phyloP scores from a whole-genome alignment of 2,113 vertebrate genomes.

The Lagenorhynchus albirostris region DNA sequence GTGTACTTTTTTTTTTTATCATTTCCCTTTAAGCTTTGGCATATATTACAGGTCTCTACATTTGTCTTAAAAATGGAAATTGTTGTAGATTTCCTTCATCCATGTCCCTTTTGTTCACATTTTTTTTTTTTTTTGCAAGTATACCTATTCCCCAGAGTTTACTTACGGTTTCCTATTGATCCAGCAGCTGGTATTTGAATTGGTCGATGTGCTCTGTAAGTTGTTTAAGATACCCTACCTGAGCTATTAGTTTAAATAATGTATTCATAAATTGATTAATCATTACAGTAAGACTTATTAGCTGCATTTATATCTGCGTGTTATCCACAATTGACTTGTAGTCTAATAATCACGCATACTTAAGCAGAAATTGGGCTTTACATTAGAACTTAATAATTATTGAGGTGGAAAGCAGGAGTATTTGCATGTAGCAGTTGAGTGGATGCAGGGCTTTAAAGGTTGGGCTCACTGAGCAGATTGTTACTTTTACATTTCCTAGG shows the following conservation, averaged over 20 bases:
- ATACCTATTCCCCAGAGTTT: conserved; percentile 88
- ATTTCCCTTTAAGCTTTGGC: neutral
- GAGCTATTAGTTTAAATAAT: conserved; percentile 97
- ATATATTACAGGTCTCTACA: neutral
- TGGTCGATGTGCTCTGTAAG: conserved; percentile 94
- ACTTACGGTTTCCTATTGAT: conserved; percentile 94
- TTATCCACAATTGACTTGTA: conserved; percentile 81
- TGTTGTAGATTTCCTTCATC: conserved; percentile 61
- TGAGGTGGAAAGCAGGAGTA: conserved; percentile 22
- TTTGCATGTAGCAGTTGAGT: conserved; percentile 54
- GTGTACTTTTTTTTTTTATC: neutral
- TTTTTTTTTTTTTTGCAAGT: conserved; percentile 76
- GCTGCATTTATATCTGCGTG: conserved; percentile 89
- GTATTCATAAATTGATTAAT: conserved; percentile 99
- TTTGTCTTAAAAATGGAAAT: conserved; percentile 60
- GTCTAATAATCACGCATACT: conserved; percentile 79
- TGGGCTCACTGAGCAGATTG: neutral
- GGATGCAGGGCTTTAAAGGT: neutral
- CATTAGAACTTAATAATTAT: conserved; percentile 72
- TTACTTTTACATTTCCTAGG: neutral
- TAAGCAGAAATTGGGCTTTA: conserved; percentile 80
- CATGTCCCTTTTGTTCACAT: conserved; percentile 68
- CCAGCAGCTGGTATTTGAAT: conserved; percentile 90
- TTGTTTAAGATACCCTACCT: conserved; percentile 94
- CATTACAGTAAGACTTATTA: conserved; percentile 96